A percentile compares a stretch with the other conserved stretches of the same genome.
These are phyloP conservation scores for Laupala kohalensis DNA, from an alignment of 1,140 invertebrate genomes.

Conservation along the genomic window DNA sequence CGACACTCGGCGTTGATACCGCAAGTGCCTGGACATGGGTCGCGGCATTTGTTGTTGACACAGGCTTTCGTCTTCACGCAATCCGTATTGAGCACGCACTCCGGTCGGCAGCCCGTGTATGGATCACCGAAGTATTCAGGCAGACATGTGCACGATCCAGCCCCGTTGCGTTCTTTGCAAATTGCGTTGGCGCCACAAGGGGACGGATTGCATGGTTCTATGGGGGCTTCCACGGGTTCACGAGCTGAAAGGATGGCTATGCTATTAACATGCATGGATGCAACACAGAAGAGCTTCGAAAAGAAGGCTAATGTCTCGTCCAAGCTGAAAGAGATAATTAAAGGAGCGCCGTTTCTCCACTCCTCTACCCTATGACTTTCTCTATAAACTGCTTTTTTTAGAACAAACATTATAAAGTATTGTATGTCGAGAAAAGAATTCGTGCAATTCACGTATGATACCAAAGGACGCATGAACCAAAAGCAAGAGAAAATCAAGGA, in stretches of 20 bases:
- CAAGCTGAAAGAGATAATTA: too few relatives aligned
- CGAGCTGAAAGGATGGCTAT: not conserved
- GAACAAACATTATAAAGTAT: too few relatives aligned
- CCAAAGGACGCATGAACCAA: too few relatives aligned
- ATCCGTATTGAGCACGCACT: conserved; percentile 61
- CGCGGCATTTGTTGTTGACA: conserved; percentile 56
- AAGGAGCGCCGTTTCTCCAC: too few relatives aligned
- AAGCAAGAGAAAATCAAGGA: too few relatives aligned
- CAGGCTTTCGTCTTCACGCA: conserved; percentile 55
- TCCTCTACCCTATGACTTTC: too few relatives aligned
- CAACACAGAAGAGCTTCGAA: too few relatives aligned
- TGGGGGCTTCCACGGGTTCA: conserved; percentile 18
- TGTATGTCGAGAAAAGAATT: too few relatives aligned
- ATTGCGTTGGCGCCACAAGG: conserved; percentile 58
- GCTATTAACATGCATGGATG: too few relatives aligned
- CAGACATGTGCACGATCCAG: conserved; percentile 57
- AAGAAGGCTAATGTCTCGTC: too few relatives aligned
- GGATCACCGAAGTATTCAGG: conserved; percentile 52
- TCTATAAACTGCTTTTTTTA: too few relatives aligned
- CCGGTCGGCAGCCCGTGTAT: conserved; percentile 50
- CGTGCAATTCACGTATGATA: too few relatives aligned
- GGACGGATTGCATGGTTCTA: conserved; percentile 48
- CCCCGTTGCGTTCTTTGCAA: conserved; percentile 45
- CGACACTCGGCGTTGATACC: conserved; percentile 56
- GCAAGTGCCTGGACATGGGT: conserved; percentile 63